Conservation (phyloP, 2,113 vertebrate species). For the Thymallus thymallus region DNA sequence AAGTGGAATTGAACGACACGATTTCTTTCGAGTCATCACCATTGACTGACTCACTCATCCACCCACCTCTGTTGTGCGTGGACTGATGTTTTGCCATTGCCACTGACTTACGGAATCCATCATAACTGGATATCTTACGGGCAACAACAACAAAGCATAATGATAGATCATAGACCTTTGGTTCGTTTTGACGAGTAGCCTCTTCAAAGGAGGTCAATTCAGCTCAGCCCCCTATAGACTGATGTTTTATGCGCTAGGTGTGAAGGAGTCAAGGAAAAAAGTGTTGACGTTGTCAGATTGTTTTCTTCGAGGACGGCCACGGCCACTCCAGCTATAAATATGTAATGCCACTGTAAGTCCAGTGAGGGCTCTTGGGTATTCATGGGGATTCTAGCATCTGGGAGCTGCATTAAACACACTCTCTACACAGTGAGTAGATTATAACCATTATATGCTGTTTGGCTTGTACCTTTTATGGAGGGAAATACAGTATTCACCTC, state of each 20-base stretch:
- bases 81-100: neutral
- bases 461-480: constrained; percentile 9
- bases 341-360: no score
- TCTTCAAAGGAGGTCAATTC: no score
- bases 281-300: constrained; percentile 41
- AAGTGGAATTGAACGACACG: neutral
- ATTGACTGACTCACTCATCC: neutral
- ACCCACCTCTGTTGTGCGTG: neutral
- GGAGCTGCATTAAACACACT: constrained; percentile 1
- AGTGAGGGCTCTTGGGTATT: no score
- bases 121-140: neutral
- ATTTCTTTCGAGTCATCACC: neutral
- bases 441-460: constrained; percentile 14
- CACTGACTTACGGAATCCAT: neutral
- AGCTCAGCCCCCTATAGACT: no score
- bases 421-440: constrained; percentile 19
- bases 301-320: constrained; percentile 35
- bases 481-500: neutral
- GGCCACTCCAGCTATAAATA: constrained; percentile 38
- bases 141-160: neutral
- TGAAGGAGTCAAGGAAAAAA: neutral
- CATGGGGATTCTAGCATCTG: constrained; percentile 14
- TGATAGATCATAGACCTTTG: neutral
- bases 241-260: no score
- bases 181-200: neutral